These are phyloP conservation scores for Malurus leucopterus DNA, from an alignment of 2,797 vertebrate genomes.

Conservation along the genomic window DNA sequence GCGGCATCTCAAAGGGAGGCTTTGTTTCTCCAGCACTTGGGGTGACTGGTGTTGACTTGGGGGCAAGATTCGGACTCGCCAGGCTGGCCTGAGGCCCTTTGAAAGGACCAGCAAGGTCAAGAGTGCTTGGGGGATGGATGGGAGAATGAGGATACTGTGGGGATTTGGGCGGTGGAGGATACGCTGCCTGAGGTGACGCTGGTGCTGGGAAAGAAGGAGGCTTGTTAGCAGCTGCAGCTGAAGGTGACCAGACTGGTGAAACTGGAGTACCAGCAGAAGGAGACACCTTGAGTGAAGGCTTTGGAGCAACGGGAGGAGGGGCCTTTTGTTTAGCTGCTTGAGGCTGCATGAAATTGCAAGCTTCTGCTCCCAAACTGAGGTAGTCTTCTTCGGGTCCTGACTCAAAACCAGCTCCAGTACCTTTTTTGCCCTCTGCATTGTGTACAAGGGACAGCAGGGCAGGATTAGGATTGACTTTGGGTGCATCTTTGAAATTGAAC, in stretches of 20 bases:
- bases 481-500: slow-evolving; percentile 93
- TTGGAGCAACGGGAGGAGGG: slow-evolving; percentile 95
- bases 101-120: slow-evolving; percentile 73
- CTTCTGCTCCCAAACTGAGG: slow-evolving; percentile 96
- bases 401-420: slow-evolving; percentile 82
- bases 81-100: slow-evolving; percentile 72
- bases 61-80: slow-evolving; percentile 52
- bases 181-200: slow-evolving; percentile 66
- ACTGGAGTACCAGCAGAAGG: slow-evolving; percentile 72
- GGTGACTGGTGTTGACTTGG: slow-evolving; percentile 73
- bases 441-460: slow-evolving; percentile 88
- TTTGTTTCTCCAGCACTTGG: slow-evolving; percentile 72
- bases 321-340: slow-evolving; percentile 84
- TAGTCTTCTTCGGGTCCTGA: slow-evolving; percentile 96
- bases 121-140: slow-evolving; percentile 68
- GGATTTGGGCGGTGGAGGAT: slow-evolving; percentile 28
- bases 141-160: slow-evolving; percentile 59
- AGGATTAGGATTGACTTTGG: slow-evolving; percentile 92
- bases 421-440: slow-evolving; percentile 80
- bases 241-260: slow-evolving; percentile 85
- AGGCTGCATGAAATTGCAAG: slow-evolving; percentile 95
- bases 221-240: slow-evolving; percentile 72
- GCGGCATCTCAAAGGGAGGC: slow-evolving; percentile 86
- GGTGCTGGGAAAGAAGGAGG: slow-evolving; percentile 79
- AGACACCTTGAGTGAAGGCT: slow-evolving; percentile 81